Evolutionary conservation across 2,888 invertebrate genomes (phyloP), one percentile per base, ranked within the genome.

Genomic region (Drosophila peninsularis): DNA sequence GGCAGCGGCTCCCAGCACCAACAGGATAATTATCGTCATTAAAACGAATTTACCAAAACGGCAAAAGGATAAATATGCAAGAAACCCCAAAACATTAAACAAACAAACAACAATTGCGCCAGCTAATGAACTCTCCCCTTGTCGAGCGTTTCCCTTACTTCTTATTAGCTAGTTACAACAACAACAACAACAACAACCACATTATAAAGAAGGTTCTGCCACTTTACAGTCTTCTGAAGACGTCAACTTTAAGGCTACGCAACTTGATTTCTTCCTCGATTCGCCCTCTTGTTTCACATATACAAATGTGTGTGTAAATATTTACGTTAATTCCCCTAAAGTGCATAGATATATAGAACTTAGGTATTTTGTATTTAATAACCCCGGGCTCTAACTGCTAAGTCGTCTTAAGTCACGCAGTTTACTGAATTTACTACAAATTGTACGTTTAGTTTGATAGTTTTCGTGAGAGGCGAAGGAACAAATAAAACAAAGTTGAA

Each of bases 11-110:
- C 76, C 17, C 76, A 75, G 47, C 74, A 78, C 41, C 78, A 80
- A 61, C 78, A 75, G 84, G 92, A 93, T 79, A 92, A 93, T 82
- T 91, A 91, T 84, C 90, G 92, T 81, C 92, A 92, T 88, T 92
- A 92, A 85, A 88, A 85, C 84, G 86, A 87, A 88, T 87, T 86
- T 86, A 86, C 66, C 63, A 30, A 63, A 82, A 82, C 49, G 80
- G 58, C 67, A 74, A 62, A 77, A 52, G 27, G 10, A 45, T 27
- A 45, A 63, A 78, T 60, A 71, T 69, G 49, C 56, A 64, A 21
- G 49, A 32, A 21, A 42, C 21, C 7, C 6, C 9, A 14, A 21
- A 42, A 42, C 21, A 21, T 7, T 21, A 57, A 63, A 67, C 62
- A 66, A 47, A 73, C 61, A 71, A 71, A 70, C 58, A 70, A 71